Conservation (phyloP, 2,888 invertebrate genomes). For the Colostygia pectinataria region DNA sequence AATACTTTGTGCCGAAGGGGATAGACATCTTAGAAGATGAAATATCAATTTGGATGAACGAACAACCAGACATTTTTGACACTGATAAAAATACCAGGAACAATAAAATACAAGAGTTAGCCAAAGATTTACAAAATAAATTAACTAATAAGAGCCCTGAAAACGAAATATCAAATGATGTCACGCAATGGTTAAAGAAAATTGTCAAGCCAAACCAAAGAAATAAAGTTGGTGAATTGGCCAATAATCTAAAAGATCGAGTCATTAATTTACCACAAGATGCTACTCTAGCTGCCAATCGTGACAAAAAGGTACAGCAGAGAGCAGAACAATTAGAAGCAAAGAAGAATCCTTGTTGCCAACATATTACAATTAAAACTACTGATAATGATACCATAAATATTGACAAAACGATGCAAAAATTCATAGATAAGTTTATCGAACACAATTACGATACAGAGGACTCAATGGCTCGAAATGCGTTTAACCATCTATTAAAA, state of each 20-base stretch:
- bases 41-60: conserved; percentile 58
- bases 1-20: conserved; percentile 39
- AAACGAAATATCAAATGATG: conserved; percentile 40
- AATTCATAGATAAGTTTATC: conserved; percentile 53
- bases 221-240: conserved; percentile 38
- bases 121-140: conserved; percentile 40
- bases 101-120: conserved; percentile 47
- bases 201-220: conserved; percentile 42
- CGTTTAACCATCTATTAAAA: conserved; percentile 50
- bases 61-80: conserved; percentile 49
- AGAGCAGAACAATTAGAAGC: conserved; percentile 23
- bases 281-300: conserved; percentile 35
- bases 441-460: conserved; percentile 52
- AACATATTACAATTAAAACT: conserved; percentile 6
- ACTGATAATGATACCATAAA: conserved; percentile 26
- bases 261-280: conserved; percentile 47
- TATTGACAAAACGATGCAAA: conserved; percentile 47
- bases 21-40: conserved; percentile 53
- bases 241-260: conserved; percentile 44
- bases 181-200: conserved; percentile 45
- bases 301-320: conserved; percentile 31
- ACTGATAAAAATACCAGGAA: conserved; percentile 35
- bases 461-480: conserved; percentile 48
- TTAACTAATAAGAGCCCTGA: conserved; percentile 39
- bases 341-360: conserved; percentile 4